phyloP scores from a whole-genome alignment of 2,113 vertebrate genomes.

The Hiodon alosoides region DNA sequence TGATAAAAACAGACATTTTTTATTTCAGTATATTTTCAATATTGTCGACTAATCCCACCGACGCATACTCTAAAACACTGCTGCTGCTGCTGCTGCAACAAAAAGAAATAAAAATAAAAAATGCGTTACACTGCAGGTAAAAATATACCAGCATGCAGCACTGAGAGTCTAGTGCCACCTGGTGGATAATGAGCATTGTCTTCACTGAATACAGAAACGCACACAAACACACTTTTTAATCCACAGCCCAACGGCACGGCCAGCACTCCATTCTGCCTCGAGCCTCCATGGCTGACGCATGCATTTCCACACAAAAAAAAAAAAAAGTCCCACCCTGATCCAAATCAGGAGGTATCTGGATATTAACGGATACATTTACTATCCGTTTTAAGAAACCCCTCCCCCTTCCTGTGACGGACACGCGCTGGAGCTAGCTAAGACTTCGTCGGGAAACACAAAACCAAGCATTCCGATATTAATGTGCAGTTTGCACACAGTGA shows the following conservation, averaged over 20 bases:
- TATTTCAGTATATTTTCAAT: background rate
- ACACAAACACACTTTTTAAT: background rate
- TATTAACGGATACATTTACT: no score
- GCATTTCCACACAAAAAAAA: no score
- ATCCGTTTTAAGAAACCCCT: no score
- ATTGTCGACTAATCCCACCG: background rate
- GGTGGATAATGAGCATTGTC: slow-evolving; percentile 15
- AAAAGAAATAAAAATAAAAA: background rate
- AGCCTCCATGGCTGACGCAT: no score
- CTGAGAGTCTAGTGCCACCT: slow-evolving; percentile 30
- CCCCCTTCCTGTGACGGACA: background rate
- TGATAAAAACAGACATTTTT: background rate
- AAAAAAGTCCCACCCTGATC: no score
- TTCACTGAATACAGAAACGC: background rate
- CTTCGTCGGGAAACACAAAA: background rate
- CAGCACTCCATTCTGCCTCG: no score
- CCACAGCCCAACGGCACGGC: background rate
- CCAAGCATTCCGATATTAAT: slow-evolving; percentile 1
- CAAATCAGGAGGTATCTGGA: no score
- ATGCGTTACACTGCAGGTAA: background rate
- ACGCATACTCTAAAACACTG: slow-evolving; percentile 15
- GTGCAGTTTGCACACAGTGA: background rate
- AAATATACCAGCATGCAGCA: background rate
- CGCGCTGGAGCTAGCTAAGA: background rate
- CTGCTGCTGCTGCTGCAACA: background rate